A percentile compares a stretch with the other conserved stretches of the same genome.
These are phyloP conservation scores for Calyptommatus sinebrachiatus DNA, from an alignment of 2,113 vertebrate genomes.

Conservation along the genomic window DNA sequence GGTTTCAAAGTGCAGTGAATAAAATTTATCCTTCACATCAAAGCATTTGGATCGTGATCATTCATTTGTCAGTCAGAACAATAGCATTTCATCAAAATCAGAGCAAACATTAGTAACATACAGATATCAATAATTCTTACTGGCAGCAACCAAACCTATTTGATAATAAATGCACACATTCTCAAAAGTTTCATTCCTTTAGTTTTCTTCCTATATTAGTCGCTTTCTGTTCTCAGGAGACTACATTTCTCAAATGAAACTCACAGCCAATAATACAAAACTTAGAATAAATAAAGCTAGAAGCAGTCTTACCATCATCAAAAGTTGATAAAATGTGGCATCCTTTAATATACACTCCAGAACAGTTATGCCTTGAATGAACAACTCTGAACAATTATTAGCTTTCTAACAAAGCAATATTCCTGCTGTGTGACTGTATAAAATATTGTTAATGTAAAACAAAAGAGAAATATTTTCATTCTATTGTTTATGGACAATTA, in stretches of 20 bases:
- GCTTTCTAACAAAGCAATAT: slow-evolving; percentile 23
- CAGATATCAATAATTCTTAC: slow-evolving; percentile 49
- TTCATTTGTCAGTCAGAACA: slow-evolving; percentile 38
- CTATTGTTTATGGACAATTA: slow-evolving; percentile 24
- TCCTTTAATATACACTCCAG: slow-evolving; percentile 21
- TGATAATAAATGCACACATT: slow-evolving; percentile 44
- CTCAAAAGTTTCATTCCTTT: slow-evolving; percentile 48
- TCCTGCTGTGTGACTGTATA: neutral
- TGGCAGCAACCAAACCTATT: slow-evolving; percentile 44
- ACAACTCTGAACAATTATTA: neutral
- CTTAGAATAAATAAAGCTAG: slow-evolving; percentile 31
- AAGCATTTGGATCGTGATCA: slow-evolving; percentile 2
- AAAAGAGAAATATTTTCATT: neutral
- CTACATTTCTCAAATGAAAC: neutral
- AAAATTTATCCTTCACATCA: slow-evolving; percentile 10
- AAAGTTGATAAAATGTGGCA: slow-evolving; percentile 25
- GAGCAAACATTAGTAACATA: slow-evolving; percentile 52
- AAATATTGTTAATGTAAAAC: slow-evolving; percentile 24
- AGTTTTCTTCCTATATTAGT: slow-evolving; percentile 2
- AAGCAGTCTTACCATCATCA: slow-evolving; percentile 36
- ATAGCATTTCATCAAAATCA: slow-evolving; percentile 30
- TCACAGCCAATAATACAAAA: slow-evolving; percentile 33
- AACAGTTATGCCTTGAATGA: slow-evolving; percentile 17
- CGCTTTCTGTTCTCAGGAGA: slow-evolving; percentile 26
- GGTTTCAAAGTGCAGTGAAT: slow-evolving; percentile 9